These are phyloP conservation scores for Sitophilus oryzae DNA, from an alignment of 1,140 invertebrate genomes.

Conservation along the genomic window DNA sequence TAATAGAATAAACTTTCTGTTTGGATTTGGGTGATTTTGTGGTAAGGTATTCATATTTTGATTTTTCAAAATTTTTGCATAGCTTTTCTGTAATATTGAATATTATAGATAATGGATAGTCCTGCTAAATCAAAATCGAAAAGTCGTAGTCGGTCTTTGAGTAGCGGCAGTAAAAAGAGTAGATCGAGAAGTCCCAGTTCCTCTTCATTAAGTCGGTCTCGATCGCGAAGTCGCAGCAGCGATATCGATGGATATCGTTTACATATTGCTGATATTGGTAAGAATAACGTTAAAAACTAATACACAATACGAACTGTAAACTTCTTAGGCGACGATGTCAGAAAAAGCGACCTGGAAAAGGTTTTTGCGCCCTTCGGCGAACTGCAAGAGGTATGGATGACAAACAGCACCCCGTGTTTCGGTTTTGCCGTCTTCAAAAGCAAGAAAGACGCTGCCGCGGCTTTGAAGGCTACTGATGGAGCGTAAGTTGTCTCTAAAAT, in stretches of 20 bases:
- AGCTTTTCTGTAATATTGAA: too few species aligned
- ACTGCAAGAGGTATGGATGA: slow-evolving; percentile 65
- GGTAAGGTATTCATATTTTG: too few species aligned
- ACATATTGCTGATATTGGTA: slow-evolving; percentile 46
- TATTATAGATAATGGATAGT: slow-evolving; percentile 17
- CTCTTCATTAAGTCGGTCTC: slow-evolving; percentile 32
- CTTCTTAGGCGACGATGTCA: slow-evolving; percentile 44
- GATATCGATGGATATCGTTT: slow-evolving; percentile 44
- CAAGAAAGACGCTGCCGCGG: slow-evolving; percentile 62
- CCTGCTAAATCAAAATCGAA: slow-evolving; percentile 11
- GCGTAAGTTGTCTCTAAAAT: slow-evolving; percentile 51
- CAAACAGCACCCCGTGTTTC: slow-evolving; percentile 62
- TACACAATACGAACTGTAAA: background rate
- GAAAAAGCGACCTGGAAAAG: slow-evolving; percentile 53
- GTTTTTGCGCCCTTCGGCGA: slow-evolving; percentile 61
- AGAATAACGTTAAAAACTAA: too few species aligned
- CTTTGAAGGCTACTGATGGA: slow-evolving; percentile 58
- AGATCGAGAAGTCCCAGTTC: slow-evolving; percentile 20
- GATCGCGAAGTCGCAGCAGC: slow-evolving; percentile 39
- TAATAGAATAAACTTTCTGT: too few species aligned
- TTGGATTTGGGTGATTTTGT: too few species aligned
- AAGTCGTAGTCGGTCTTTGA: slow-evolving; percentile 16
- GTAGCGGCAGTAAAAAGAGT: slow-evolving; percentile 33
- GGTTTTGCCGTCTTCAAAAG: slow-evolving; percentile 70
- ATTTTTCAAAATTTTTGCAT: too few species aligned